Evolutionary conservation across 2,113 vertebrate genomes (phyloP).

Genomic region (Prionailurus viverrinus): DNA sequence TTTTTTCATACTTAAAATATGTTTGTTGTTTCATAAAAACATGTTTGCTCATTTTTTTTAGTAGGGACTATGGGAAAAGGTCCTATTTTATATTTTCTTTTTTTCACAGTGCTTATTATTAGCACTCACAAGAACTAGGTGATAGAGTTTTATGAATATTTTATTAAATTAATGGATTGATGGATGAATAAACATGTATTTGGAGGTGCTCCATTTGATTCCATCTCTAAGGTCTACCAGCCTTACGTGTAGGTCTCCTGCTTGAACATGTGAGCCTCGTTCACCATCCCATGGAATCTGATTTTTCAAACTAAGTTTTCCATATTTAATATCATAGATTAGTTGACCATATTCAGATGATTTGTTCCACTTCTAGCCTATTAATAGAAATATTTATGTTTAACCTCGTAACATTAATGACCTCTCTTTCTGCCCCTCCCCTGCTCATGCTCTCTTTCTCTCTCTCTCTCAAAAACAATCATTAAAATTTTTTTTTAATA

Average conservation of each 20-base stretch:
- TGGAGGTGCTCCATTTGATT: not conserved
- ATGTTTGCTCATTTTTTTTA: not conserved
- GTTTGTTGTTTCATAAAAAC: too few relatives aligned
- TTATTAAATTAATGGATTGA: not conserved
- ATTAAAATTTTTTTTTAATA: not conserved
- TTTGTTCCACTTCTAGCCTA: not conserved
- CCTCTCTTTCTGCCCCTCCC: too few relatives aligned
- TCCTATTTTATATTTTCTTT: not conserved
- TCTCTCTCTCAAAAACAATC: too few relatives aligned
- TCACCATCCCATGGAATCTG: not conserved
- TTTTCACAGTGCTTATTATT: constrained; percentile 19
- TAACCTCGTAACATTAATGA: not conserved
- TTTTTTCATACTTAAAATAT: not conserved
- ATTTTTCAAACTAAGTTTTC: not conserved
- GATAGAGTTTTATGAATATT: not conserved
- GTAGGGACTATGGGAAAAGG: not conserved
- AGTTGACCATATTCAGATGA: not conserved
- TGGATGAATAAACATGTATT: not conserved
- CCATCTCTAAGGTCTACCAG: not conserved
- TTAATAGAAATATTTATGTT: constrained; percentile 17
- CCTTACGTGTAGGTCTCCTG: not conserved
- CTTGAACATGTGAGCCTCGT: not conserved
- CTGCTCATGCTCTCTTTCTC: too few relatives aligned
- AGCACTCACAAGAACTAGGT: not conserved
- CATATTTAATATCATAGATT: not conserved